Conservation (phyloP, 2,113 vertebrate genomes). For the Glareola pratincola region DNA sequence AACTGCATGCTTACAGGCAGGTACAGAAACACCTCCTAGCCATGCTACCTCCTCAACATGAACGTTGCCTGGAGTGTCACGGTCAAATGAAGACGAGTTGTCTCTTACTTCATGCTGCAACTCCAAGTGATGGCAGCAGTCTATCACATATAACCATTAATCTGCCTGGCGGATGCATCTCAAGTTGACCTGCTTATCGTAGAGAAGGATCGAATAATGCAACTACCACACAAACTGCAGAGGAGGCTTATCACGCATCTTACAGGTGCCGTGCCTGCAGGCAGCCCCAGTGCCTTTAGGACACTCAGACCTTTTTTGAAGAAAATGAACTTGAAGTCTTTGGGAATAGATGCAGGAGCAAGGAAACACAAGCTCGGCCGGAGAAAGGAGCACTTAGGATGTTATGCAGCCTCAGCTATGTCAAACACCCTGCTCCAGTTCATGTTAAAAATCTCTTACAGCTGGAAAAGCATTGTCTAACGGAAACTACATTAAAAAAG, state of each 20-base stretch:
- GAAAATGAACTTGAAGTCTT: neutral
- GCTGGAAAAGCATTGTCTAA: neutral
- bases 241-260: neutral
- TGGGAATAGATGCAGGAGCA: neutral
- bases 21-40: neutral
- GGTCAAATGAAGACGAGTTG: neutral
- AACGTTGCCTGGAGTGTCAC: neutral
- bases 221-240: neutral
- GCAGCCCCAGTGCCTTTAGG: neutral
- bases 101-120: neutral
- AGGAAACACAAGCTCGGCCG: neutral
- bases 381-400: neutral
- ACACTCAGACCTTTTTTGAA: neutral
- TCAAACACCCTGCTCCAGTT: fast-evolving
- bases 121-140: neutral
- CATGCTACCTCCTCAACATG: neutral
- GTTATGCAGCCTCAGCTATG: neutral
- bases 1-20: neutral
- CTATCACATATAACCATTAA: neutral
- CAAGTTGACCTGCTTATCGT: neutral
- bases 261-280: neutral
- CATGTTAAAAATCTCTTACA: neutral
- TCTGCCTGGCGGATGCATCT: neutral
- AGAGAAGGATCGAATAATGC: neutral
- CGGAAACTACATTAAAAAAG: neutral